Evolutionary conservation across 2,113 vertebrate genomes (phyloP), one percentile per base, ranked within the genome.

Genomic region (Platysternon megacephalum): DNA sequence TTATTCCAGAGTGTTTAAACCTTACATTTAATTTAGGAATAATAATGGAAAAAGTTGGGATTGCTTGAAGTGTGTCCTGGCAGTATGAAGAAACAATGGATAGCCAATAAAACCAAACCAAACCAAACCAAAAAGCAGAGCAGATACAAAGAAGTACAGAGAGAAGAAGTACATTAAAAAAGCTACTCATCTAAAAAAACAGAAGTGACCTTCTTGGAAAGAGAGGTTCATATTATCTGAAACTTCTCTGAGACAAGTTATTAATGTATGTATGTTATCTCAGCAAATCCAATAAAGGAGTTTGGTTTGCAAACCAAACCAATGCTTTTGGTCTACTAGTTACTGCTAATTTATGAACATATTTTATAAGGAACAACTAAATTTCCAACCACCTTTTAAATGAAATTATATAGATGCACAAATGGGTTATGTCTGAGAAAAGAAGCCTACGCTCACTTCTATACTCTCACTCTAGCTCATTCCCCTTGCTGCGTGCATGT

Each of bases 21-120:
- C 99, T 99, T 99, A 99, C 99, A 99, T 99, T 98, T 86, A 98
- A 98, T 88, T 98, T 98, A 91, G 98, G 98, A 93, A 98, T 98
- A 98, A 97, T 99, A 98, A 99, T 98, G 91, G 98, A 98, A 99
- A 99, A 99, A 97, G 98, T 98, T 98, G 98, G 98, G 96, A 99
- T 98, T 98, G 96, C 98, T 98, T 98, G 98, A 97, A 98, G 94
- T 98, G 98, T 98, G 97, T 98, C 98, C 99, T 99, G 99, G 97
- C 98, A 97, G 97, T 87, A 93, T 89, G 95, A 97, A 97, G 97
- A 93, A 93, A 98, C 84, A 98, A 97, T 94, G 88, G 51, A 95
- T 92, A 98, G 83, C 96, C 29, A 90, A 97, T 87, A 6, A 91
- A 39, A 85, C 93, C 32, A 98, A 94, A 91, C 82, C n/a, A n/a